Evolutionary conservation across 1,140 invertebrate genomes (phyloP).

Genomic region (Zophobas atratus): DNA sequence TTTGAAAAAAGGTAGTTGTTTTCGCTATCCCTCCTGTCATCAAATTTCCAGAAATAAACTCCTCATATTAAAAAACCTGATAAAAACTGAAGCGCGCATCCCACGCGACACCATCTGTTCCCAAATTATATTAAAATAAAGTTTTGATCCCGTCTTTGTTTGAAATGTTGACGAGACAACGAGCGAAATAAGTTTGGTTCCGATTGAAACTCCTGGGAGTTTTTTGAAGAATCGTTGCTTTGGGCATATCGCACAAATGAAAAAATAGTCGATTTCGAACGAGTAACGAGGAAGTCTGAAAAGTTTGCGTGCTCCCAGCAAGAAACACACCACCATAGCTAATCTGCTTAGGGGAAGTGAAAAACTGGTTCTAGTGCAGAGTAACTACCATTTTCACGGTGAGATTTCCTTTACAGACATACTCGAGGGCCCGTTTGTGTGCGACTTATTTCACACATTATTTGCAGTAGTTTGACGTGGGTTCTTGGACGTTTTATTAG

Average conservation of each 20-base stretch:
- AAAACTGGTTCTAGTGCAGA: slow-evolving; percentile 22
- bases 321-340: slow-evolving; percentile 35
- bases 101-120: slow-evolving; percentile 8
- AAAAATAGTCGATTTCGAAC: background rate
- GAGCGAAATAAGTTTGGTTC: slow-evolving; percentile 16
- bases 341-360: slow-evolving; percentile 34
- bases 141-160: slow-evolving; percentile 17
- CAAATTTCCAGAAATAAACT: background rate
- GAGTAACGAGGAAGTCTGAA: slow-evolving; percentile 9
- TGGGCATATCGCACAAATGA: background rate
- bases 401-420: slow-evolving; percentile 27
- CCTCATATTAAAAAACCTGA: background rate
- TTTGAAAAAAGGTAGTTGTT: too few species aligned
- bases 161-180: slow-evolving; percentile 5
- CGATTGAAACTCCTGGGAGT: slow-evolving; percentile 1
- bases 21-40: background rate
- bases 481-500: slow-evolving; percentile 11
- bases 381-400: slow-evolving; percentile 46
- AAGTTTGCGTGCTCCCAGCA: background rate
- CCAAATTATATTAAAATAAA: slow-evolving; percentile 17
- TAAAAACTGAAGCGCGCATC: background rate
- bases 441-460: slow-evolving; percentile 49
- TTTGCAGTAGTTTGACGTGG: slow-evolving; percentile 18
- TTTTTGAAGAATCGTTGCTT: background rate
- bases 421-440: slow-evolving; percentile 42